These are phyloP conservation scores for Heliconius cydno DNA, from an alignment of 2,888 invertebrate species.

Conservation along the genomic window DNA sequence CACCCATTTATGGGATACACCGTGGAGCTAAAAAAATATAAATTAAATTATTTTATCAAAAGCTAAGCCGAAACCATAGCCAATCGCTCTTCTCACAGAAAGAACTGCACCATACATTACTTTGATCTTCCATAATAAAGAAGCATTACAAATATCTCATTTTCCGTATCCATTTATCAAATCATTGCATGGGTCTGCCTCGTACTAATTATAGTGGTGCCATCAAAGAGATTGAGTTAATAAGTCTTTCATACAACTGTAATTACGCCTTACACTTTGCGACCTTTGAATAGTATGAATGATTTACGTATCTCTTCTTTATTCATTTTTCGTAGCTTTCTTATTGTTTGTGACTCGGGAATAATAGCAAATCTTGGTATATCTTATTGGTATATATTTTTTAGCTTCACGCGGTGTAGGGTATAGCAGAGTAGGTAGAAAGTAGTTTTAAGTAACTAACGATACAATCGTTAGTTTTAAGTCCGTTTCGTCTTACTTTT, in stretches of 20 bases:
- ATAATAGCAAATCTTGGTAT: too few relatives aligned
- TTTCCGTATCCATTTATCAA: constrained; percentile 48
- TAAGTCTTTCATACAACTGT: constrained; percentile 40
- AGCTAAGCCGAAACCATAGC: constrained; percentile 12
- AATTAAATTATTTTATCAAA: neutral
- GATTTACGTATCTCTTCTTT: constrained; percentile 2
- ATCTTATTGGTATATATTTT: too few relatives aligned
- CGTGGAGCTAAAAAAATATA: too few relatives aligned
- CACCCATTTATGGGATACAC: too few relatives aligned
- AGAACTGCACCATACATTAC: constrained; percentile 6
- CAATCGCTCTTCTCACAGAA: constrained; percentile 1
- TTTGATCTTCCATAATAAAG: constrained; percentile 40
- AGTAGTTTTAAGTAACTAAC: too few relatives aligned
- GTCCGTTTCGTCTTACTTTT: too few relatives aligned
- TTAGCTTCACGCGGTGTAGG: too few relatives aligned
- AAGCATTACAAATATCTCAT: constrained; percentile 39
- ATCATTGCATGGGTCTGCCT: constrained; percentile 46
- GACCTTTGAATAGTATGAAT: constrained; percentile 12
- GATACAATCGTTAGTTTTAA: too few relatives aligned
- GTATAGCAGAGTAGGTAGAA: too few relatives aligned
- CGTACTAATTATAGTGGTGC: constrained; percentile 48
- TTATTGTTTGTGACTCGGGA: neutral
- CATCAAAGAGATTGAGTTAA: constrained; percentile 48
- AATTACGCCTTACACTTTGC: constrained; percentile 32
- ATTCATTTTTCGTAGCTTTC: neutral